Evolutionary conservation across 1,140 invertebrate species (phyloP).

Genomic region (Phymorhynchus buccinoides): DNA sequence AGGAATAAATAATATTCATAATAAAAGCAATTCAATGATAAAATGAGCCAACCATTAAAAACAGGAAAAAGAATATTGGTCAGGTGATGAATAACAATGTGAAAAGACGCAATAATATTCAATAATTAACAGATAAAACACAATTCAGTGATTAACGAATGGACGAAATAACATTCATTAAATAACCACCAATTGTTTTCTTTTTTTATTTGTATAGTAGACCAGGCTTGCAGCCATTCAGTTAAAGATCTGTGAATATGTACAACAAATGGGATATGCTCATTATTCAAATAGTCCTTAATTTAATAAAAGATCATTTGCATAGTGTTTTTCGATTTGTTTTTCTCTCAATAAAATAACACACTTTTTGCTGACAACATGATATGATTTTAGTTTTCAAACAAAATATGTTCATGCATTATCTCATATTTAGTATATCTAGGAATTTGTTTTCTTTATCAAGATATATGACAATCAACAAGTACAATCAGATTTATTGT

Average conservation of each 20-base stretch:
- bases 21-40: background rate
- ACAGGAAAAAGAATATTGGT: background rate
- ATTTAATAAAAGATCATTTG: background rate
- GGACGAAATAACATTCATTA: background rate
- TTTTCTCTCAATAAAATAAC: background rate
- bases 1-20: background rate
- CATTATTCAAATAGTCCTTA: background rate
- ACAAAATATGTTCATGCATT: background rate
- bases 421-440: too few species aligned
- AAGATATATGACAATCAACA: background rate
- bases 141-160: background rate
- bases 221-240: background rate
- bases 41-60: background rate
- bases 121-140: background rate
- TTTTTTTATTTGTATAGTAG: background rate
- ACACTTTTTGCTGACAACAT: background rate
- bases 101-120: background rate
- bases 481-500: too few species aligned
- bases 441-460: too few species aligned
- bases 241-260: background rate
- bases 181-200: background rate
- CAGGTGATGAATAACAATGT: background rate
- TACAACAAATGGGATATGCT: background rate
- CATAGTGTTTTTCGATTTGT: background rate
- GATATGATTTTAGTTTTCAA: constrained; percentile 11